Evolutionary conservation across 2,113 vertebrate genomes (phyloP), one percentile per base, ranked within the genome.

Genomic region (Cyprinodon tularosa): DNA sequence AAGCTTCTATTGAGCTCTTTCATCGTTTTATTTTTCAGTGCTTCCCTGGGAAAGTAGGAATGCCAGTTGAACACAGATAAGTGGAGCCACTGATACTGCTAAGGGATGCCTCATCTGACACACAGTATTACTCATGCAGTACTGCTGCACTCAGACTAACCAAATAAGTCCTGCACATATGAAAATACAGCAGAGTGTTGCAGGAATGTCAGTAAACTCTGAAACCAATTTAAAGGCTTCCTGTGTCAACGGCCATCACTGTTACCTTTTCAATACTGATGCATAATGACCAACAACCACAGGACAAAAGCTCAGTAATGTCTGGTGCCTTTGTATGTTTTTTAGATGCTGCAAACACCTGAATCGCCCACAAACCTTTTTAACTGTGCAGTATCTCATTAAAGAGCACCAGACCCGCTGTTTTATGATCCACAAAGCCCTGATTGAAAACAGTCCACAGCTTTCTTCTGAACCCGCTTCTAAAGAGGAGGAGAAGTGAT

Each of bases 371-470:
- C 61, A 78, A 12, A 53, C 74, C 66, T 11, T 72, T 85, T 91
- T 83, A 83, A 89, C 77, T 72, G 84, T 59, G 75, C 59, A 83
- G 67, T 17, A 4, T 67, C 71, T 69, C 78, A 72, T 88, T 89
- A 93, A 89, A 76, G 74, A 66, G 85, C 74, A 65, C 59, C 38
- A 22, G 73, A 37, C 75, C 73, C 6, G 73, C 64, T 62, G 74
- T 63, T 92, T 92, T 89, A 91, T 86, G 82, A 79, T 82, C 76
- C 69, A 75, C 82, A 53, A 67, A 64, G 72, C 77, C 76, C 78
- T 83, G 84, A 93, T 85, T 89, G 87, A 82, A 87, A 92, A 79
- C 90, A 92, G 91, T 66, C 71, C n/a, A 3, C 38, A 61, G 53
- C 53, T 47, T 73, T 71, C 82, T 79, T 2, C 14, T 3, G 74